phyloP scores from a whole-genome alignment of 2,113 vertebrate species.

The Scopus umbretta region DNA sequence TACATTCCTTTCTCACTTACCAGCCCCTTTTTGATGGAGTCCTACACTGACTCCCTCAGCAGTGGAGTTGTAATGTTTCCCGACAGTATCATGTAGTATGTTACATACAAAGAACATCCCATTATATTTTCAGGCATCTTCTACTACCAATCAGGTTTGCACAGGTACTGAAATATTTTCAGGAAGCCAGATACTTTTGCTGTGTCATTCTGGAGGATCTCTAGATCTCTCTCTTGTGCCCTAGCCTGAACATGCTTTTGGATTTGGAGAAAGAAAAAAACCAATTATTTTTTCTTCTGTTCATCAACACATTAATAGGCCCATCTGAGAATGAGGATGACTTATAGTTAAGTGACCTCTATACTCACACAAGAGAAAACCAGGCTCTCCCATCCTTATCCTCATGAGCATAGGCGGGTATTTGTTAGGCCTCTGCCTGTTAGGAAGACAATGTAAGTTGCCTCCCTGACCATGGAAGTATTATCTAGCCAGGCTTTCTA shows the following conservation, averaged over 20 bases:
- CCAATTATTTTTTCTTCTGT: not conserved
- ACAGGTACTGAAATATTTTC: not conserved
- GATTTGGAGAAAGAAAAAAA: not conserved
- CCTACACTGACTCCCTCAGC: not conserved
- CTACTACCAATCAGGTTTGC: not conserved
- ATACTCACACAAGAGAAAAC: not conserved
- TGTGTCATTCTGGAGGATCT: not conserved
- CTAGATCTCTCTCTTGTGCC: not conserved
- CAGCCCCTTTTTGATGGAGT: not conserved
- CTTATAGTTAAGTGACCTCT: not conserved
- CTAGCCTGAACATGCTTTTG: not conserved
- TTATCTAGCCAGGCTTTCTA: not conserved
- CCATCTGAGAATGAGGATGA: not conserved
- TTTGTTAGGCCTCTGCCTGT: not conserved
- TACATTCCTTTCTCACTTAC: not conserved
- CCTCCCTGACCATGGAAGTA: not conserved
- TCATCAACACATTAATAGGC: not conserved
- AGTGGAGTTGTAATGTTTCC: not conserved
- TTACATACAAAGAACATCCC: not conserved
- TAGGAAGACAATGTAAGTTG: not conserved
- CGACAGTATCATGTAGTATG: accelerated
- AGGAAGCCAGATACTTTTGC: not conserved
- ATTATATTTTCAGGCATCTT: not conserved
- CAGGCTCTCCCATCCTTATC: not conserved
- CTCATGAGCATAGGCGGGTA: not conserved